Base-by-base conservation (phyloP, 2,113 vertebrate species). In the Phylloscopus trochilus region DNA sequence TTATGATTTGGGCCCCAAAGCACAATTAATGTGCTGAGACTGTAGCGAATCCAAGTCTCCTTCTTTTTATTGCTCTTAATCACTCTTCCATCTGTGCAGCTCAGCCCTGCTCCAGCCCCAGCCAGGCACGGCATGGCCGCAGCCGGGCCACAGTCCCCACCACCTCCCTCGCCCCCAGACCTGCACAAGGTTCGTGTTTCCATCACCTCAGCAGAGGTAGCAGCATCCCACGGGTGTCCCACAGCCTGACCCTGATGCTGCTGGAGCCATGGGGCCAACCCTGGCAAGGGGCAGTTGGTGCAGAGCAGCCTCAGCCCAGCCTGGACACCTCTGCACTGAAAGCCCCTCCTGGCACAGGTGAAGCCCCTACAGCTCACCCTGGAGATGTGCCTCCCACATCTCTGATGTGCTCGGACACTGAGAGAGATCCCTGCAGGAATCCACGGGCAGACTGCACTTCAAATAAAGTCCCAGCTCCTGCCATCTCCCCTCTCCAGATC, bases 61-160 rank as follows among this genome's bases (percentile, higher is more conserved):
- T 89, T 91, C 93, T 86, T 96, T 97, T 97, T 96, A 97, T 97
- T 96, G 92, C 89, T 95, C 97, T 95, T 96, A 97, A 97, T 96
- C 95, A 92, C 94, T 96, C 93, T 96, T 93, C 94, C 97, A 97
- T 95, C 96, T 97, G 96, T 55, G 83, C 78, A 58, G 30, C 73
- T 13, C 87, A 67, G 93, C 85, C 82, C 90, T 19, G 84, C 72
- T 87, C n/a, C 53, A 96, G 92, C 26, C 72, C 56, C 82, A 52
- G 95, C 77, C 90, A 80, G 64, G 70, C 37, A 14, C 59, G 9
- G 83, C 23, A 5, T 18, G 79, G 89, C 59, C 2, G 0, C 74
- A 17, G 86, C 62, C 33, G 0, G 10, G 53, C 35, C 20, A 1
- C 67, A 27, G 0, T 35, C 59, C 59, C 70, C 8, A 13, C 8